Evolutionary conservation across 2,797 vertebrate genomes (phyloP), one percentile per base, ranked within the genome.

Genomic region (Pangasius djambal): DNA sequence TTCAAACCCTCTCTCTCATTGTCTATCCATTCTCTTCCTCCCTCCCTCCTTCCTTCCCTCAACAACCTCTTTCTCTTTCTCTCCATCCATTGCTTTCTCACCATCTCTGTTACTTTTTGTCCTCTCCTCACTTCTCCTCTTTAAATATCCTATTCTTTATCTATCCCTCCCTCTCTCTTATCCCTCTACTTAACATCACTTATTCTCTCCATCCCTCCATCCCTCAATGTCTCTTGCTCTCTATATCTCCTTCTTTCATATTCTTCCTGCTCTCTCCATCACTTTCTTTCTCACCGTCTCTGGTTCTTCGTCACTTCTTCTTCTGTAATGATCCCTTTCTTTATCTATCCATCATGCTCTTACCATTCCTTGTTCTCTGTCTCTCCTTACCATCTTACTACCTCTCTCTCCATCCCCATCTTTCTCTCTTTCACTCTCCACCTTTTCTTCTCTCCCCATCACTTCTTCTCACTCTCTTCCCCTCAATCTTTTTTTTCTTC

Each of bases 391-490:
- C 92, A 87, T 90, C 91, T 74, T 52, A 90, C 89, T 92, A 83
- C 37, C 37, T 89, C 87, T 91, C 88, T 83, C 92, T 94, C 91
- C 1, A 87, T 91, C 91, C 89, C 83, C 2, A 10, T 88, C 86
- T 90, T 90, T 91, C 90, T 93, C 87, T 91, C 92, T 88, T 93
- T 91, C 67, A 70, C 74, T 37, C 92, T 93, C 93, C 92, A 90
- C 55, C 88, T 82, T 52, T 34, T 69, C 10, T 57, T 72, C 88
- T 78, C 87, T 59, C 83, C 13, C 37, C 50, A 34, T 59, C 50
- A 34, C 48, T 83, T 74, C 22, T 89, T 77, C 50, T 57, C 85
- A 70, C 86, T 65, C 86, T 20, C 67, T 74, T 55, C 48, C 31
- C 57, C 75, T 48, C 72, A 5, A 50, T 50, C 50, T 50, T 50